Evolutionary conservation across 2,888 invertebrate species (phyloP).

Genomic region (Stenotaenia linearis): DNA sequence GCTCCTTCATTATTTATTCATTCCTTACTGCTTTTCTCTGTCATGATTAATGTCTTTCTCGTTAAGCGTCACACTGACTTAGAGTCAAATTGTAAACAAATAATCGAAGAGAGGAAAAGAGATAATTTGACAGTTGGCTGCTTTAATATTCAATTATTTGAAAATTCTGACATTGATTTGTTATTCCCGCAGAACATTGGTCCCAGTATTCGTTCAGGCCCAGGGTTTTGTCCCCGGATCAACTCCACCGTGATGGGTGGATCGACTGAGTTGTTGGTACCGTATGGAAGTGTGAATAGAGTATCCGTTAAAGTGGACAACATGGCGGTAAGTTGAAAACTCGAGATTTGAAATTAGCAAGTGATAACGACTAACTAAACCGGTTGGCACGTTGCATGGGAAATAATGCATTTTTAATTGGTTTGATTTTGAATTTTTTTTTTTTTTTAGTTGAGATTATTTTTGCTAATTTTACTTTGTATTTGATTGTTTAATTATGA

Average conservation of each 20-base stretch:
- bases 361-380: not conserved
- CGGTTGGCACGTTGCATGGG: not conserved
- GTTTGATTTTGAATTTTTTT: not conserved
- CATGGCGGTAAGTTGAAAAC: constrained; percentile 57
- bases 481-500: not conserved
- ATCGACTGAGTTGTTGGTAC: constrained; percentile 82
- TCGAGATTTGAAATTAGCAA: not conserved
- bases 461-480: not conserved
- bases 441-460: not conserved
- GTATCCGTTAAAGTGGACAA: constrained; percentile 91
- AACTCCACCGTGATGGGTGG: constrained; percentile 75
- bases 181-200: constrained; percentile 63
- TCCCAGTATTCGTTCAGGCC: constrained; percentile 88
- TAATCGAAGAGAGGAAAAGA: not conserved
- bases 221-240: constrained; percentile 89
- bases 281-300: constrained; percentile 81
- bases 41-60: constrained; percentile 1
- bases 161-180: not conserved
- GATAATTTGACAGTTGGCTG: not conserved
- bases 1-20: constrained; percentile 7
- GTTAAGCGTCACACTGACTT: not conserved
- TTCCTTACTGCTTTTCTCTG: constrained; percentile 21
- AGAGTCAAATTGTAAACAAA: not conserved
- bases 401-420: not conserved
- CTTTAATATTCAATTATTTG: not conserved